Evolutionary conservation across 2,888 invertebrate species (phyloP).

Genomic region (Calephelis perditalis): DNA sequence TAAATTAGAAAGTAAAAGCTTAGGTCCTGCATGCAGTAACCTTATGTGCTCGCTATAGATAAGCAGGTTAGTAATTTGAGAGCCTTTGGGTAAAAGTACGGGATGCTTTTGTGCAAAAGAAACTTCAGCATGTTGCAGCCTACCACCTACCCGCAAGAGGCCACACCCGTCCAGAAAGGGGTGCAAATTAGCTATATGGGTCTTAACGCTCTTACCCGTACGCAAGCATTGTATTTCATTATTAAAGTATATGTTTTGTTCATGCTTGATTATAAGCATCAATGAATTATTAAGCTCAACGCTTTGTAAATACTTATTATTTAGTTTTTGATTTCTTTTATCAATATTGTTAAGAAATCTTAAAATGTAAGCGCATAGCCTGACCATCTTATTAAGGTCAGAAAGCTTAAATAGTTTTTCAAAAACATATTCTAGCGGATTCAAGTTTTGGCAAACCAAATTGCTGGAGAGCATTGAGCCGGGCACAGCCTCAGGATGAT

Average conservation of each 20-base stretch:
- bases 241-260: too few relatives aligned
- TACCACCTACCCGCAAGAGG: slow-evolving; percentile 27
- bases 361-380: too few relatives aligned
- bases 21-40: slow-evolving; percentile 20
- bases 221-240: too few relatives aligned
- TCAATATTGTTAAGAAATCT: too few relatives aligned
- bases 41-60: slow-evolving; percentile 21
- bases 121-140: slow-evolving; percentile 24
- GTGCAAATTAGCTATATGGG: slow-evolving; percentile 22
- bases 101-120: slow-evolving; percentile 24
- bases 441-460: background rate
- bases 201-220: slow-evolving; percentile 10
- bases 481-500: slow-evolving; percentile 1
- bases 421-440: too few relatives aligned
- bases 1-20: slow-evolving; percentile 4
- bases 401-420: slow-evolving; percentile 22
- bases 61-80: slow-evolving; percentile 23
- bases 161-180: slow-evolving; percentile 27
- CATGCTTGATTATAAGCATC: too few relatives aligned
- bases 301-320: too few relatives aligned
- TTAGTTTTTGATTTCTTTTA: too few relatives aligned
- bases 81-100: slow-evolving; percentile 24
- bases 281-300: too few relatives aligned
- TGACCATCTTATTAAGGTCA: slow-evolving; percentile 24
- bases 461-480: background rate